Evolutionary conservation across 2,888 invertebrate species (phyloP), one percentile per base, ranked within the genome.

Genomic region (Phasia obesa): DNA sequence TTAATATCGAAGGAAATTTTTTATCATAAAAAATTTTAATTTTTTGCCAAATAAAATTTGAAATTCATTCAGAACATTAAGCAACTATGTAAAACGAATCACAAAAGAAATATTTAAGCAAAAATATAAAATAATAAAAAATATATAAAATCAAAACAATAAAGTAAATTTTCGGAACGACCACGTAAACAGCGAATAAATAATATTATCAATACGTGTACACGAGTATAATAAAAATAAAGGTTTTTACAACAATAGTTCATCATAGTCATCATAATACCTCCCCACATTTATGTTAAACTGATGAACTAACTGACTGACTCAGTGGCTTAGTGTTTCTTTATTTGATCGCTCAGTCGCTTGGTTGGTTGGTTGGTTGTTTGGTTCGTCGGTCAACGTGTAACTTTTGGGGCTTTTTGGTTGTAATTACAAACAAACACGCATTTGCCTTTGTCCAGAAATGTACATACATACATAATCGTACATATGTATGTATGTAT

Each of bases 401-500:
- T 69, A 62, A 80, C 67, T 77, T 70, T 78, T 64, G 21, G 70
- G 51, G 23, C 11, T 75, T 75, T 70, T 70, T 42, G 55, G 38
- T 70, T 69, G 51, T 65, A 65, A 81, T 60, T 65, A 76, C 70
- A 81, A 64, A 64, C 64, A 70, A 81, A 76, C 81, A 81, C 75
- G 75, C 81, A 76, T 70, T 76, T 47, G 62, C 62, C 70, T 15
- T 55, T 47, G 55, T 73, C 55, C 35, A 69, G 60, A 13, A 51
- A 57, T 75, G 64, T 64, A n/a, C n/a, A n/a, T 42, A 44, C 21
- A 44, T 53, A 51, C 21, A 2, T 11, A 42, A 15, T 15, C n/a
- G n/a, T n/a, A n/a, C n/a, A n/a, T n/a, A 53, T 55, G 27, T 21
- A 5, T 44, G 21, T 42, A 11, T 25, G 17, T 25, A 0, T 23